Base-by-base conservation (phyloP, 2,113 vertebrate species). In the Grammatotria lemairii region DNA sequence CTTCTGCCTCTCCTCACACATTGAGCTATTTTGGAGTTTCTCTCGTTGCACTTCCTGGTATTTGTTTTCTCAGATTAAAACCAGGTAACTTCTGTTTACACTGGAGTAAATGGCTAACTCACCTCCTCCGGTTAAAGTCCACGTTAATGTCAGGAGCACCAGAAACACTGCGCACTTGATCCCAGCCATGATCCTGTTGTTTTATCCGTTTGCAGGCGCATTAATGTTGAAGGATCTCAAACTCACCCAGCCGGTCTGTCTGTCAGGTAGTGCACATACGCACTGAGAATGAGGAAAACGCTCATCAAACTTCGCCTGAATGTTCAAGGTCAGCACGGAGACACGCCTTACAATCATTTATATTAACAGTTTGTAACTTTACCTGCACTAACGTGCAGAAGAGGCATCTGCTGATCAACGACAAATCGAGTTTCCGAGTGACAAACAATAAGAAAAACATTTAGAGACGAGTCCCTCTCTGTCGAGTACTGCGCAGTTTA, bases 181-280 rank as follows among this genome's bases (percentile, higher is more conserved):
- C 78, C 47, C 19, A 35, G 19, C 8, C 47, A 75, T 75, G 16
- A 49, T 49, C 10, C 45, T 13, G 40, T 19, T 0, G 16, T 19
- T 28, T 75, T 11, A 17, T 31, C 4, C 42, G 14, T 28, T 17
- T 28, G 40, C 23, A 11, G 38, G 9, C 9, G 23, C 70, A 28
- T 28, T 17, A 28, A 16, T 28, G 70, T 11, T 28, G 9, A 75
- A 47, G 31, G 40, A 47, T 12, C 13, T 3, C 2, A 47, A 75
- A 28, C 23, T 19, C 6, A 28, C 42, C 0, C 23, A 45, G 9
- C 6, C 3, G 0, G 2, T 6, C 0, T 19, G 33, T 68, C 33
- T 2, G n/a, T 16, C 13, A 6, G n/a, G 1, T 4, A 0, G 13
- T 0, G 0, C 13, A 28, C 2, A 4, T 75, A 42, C 16, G 13